These are phyloP conservation scores for Aphaenogaster ashmeadi DNA, from an alignment of 1,140 invertebrate genomes.

Conservation along the genomic window DNA sequence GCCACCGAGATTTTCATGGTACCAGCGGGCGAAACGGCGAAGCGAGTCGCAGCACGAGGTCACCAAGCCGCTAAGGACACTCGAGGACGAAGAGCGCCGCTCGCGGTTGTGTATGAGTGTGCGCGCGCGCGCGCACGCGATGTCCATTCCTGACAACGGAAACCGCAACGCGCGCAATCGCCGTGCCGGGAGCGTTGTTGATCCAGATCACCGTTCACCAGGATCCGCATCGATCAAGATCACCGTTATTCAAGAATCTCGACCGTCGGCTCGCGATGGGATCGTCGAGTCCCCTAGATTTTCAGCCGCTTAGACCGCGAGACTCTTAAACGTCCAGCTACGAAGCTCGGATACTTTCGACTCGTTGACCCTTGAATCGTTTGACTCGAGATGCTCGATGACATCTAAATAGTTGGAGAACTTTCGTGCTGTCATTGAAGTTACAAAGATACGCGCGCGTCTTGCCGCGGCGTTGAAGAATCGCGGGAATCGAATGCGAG, in stretches of 20 bases:
- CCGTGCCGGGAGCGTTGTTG: conserved; percentile 25
- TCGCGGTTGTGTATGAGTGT: neutral
- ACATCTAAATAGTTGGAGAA: neutral
- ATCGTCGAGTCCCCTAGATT: neutral
- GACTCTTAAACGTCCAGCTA: neutral
- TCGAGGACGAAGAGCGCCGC: conserved; percentile 24
- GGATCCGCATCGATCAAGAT: conserved; percentile 47
- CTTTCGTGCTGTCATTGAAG: neutral
- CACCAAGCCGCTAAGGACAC: conserved; percentile 48
- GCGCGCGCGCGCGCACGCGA: conserved; percentile 25
- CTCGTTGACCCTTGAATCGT: neutral
- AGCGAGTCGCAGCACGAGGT: conserved; percentile 34
- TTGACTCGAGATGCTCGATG: neutral
- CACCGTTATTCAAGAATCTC: conserved; percentile 58
- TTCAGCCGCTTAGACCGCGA: neutral
- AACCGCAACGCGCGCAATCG: conserved; percentile 42
- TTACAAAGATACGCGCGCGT: neutral
- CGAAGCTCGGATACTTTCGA: neutral
- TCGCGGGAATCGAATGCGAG: neutral
- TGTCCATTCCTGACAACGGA: conserved; percentile 38
- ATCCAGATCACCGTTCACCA: conserved; percentile 55
- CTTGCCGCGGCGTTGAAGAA: neutral
- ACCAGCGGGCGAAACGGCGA: conserved; percentile 25
- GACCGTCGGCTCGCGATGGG: neutral
- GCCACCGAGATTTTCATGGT: conserved; percentile 14